A percentile compares a stretch with the other conserved stretches of the same genome.
These are phyloP conservation scores for Homalodisca vitripennis DNA, from an alignment of 1,140 invertebrate genomes.

Conservation along the genomic window DNA sequence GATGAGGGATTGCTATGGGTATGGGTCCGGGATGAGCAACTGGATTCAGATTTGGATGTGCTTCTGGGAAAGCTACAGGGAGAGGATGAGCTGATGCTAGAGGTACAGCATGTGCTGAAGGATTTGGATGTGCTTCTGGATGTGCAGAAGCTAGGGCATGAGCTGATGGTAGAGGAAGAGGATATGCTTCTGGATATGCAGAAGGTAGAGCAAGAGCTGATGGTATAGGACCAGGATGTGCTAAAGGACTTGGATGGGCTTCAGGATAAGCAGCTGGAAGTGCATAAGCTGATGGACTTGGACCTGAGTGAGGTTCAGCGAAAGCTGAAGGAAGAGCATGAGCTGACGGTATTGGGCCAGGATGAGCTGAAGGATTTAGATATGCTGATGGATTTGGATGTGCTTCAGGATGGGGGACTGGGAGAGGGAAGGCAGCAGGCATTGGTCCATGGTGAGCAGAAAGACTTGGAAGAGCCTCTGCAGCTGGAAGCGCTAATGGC, in stretches of 20 bases:
- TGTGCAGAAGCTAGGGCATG: background rate
- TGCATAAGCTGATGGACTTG: background rate
- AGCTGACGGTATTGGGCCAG: slow-evolving; percentile 12
- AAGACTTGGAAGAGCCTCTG: too few relatives aligned
- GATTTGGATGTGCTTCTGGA: background rate
- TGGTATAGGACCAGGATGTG: background rate
- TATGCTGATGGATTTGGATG: background rate
- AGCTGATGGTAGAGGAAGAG: background rate
- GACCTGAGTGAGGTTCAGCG: background rate
- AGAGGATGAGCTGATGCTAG: background rate
- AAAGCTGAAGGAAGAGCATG: background rate
- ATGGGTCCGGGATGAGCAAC: background rate
- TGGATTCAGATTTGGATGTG: background rate
- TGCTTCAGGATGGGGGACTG: background rate
- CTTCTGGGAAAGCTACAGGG: background rate
- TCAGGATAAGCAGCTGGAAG: background rate
- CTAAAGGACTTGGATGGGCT: background rate
- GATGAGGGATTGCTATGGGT: background rate
- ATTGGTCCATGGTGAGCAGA: background rate
- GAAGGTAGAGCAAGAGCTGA: background rate
- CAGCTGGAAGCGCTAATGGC: background rate
- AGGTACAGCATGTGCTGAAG: background rate
- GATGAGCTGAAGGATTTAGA: background rate
- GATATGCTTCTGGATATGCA: background rate
- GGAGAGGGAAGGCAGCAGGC: background rate